These are phyloP conservation scores for Cottus gobio DNA, from an alignment of 2,113 vertebrate genomes.

Conservation along the genomic window DNA sequence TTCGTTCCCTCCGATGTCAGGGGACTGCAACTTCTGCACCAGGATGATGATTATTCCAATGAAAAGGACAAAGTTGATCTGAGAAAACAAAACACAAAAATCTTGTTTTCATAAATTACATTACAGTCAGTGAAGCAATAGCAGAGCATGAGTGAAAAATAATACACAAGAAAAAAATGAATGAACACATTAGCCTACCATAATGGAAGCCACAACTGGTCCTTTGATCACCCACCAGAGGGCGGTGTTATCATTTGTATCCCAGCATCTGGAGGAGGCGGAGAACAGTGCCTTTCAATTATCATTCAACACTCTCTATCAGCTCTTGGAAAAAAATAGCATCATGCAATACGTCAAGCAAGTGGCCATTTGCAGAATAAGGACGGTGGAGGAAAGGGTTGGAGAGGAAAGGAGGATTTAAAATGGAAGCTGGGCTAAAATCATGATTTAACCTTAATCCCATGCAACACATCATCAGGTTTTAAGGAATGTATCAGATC, in stretches of 20 bases:
- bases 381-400: background rate
- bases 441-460: background rate
- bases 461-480: background rate
- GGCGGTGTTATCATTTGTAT: constrained; percentile 96
- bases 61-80: constrained; percentile 98
- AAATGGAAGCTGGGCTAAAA: background rate
- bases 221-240: constrained; percentile 99
- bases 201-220: constrained; percentile 95
- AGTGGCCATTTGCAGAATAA: constrained; percentile 17
- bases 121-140: background rate
- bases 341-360: background rate
- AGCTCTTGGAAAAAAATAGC: background rate
- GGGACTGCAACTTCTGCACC: constrained; percentile 98
- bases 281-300: constrained; percentile 9
- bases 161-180: background rate
- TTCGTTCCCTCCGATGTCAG: constrained; percentile 97
- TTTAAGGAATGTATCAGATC: background rate
- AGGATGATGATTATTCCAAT: constrained; percentile 98
- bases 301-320: constrained; percentile 5
- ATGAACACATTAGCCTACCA: constrained; percentile 82
- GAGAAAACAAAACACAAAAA: background rate
- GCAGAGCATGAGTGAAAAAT: background rate
- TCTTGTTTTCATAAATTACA: background rate
- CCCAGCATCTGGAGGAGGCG: constrained; percentile 90
- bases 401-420: background rate